phyloP scores from a whole-genome alignment of 2,113 vertebrate genomes.

The Elephas maximus region DNA sequence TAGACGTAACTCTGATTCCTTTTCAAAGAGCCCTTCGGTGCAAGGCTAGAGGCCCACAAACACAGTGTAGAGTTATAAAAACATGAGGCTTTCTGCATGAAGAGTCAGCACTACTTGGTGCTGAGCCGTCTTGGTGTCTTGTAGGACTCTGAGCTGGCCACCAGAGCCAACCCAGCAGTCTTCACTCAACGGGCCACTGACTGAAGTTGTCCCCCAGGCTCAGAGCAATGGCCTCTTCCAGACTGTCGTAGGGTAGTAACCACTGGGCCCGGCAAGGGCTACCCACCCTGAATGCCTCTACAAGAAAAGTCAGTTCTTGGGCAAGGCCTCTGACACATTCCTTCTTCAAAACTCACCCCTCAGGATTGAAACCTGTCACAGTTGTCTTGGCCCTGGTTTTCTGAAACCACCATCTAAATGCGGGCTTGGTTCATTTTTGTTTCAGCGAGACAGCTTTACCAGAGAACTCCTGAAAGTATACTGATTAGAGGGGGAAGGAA shows the following conservation, averaged over 20 bases:
- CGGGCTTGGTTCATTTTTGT: conserved; percentile 16
- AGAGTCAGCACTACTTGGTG: background rate
- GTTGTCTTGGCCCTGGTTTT: background rate
- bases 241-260: background rate
- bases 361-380: background rate
- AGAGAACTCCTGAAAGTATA: conserved; percentile 52
- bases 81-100: background rate
- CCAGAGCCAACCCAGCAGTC: background rate
- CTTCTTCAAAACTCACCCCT: background rate
- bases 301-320: background rate
- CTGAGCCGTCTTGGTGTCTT: background rate
- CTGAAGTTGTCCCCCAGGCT: background rate
- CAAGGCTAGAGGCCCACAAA: background rate
- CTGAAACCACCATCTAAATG: background rate
- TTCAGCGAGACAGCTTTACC: conserved; percentile 42
- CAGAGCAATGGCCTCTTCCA: background rate
- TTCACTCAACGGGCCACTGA: background rate
- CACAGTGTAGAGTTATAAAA: background rate
- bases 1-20: conserved; percentile 10
- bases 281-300: background rate
- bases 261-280: background rate
- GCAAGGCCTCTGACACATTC: background rate
- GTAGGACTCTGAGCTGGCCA: background rate
- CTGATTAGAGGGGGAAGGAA: background rate
- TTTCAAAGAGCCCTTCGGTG: background rate